Conservation (phyloP, 2,888 invertebrate species). For the Allophyes oxyacanthae region DNA sequence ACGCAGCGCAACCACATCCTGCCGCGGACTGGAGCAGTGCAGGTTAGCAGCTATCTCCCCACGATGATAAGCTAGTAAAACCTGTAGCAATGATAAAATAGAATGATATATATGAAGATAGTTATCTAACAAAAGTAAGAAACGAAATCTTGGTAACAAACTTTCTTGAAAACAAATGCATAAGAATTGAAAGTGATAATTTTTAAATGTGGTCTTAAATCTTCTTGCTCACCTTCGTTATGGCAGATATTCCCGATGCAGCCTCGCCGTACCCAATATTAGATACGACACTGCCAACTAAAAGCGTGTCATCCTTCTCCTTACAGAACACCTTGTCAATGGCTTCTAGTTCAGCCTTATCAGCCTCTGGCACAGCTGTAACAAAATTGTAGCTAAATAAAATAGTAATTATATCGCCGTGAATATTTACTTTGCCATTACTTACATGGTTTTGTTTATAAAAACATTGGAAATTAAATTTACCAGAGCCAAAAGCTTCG, state of each 20-base stretch:
- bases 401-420: not conserved
- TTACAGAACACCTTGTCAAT: conserved; percentile 89
- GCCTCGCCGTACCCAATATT: conserved; percentile 84
- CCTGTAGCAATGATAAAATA: conserved; percentile 63
- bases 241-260: conserved; percentile 85
- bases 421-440: too few species aligned
- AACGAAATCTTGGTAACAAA: too few species aligned
- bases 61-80: conserved; percentile 91
- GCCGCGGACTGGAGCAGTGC: conserved; percentile 90
- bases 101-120: too few species aligned
- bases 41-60: conserved; percentile 92
- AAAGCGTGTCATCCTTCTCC: conserved; percentile 87
- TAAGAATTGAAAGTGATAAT: too few species aligned
- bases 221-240: conserved; percentile 85
- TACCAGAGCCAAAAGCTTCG: conserved; percentile 95
- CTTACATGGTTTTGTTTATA: too few species aligned
- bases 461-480: not conserved
- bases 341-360: conserved; percentile 91
- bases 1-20: conserved; percentile 83
- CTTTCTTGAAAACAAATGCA: too few species aligned
- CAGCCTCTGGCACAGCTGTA: conserved; percentile 86
- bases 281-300: conserved; percentile 87
- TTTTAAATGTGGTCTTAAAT: not conserved
- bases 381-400: not conserved
- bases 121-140: too few species aligned